Evolutionary conservation across 2,113 vertebrate genomes (phyloP).

Genomic region (Xyrauchen texanus): DNA sequence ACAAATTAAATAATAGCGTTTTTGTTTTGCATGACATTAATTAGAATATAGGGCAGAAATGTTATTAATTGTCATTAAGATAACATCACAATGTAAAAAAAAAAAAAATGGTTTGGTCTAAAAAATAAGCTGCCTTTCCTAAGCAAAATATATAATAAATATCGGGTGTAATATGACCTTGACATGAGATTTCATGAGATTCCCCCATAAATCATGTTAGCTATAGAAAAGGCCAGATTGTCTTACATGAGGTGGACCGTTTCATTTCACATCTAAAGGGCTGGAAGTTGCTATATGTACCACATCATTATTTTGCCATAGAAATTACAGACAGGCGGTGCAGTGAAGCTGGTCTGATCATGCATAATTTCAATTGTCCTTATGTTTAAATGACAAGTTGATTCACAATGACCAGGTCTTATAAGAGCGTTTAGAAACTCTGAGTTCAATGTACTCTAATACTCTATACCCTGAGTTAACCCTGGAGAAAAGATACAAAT

Average conservation of each 20-base stretch:
- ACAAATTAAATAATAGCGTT: no score
- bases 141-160: no score
- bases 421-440: no score
- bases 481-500: constrained; percentile 29
- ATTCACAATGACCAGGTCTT: constrained; percentile 40
- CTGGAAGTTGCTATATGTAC: constrained; percentile 69
- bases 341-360: constrained; percentile 12
- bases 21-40: no score
- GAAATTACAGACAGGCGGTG: neutral
- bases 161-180: no score
- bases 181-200: no score
- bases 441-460: no score
- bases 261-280: constrained; percentile 67
- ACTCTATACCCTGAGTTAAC: neutral
- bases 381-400: constrained; percentile 29
- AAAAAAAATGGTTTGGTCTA: no score
- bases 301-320: constrained; percentile 54
- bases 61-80: no score
- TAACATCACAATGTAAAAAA: no score
- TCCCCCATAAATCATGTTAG: neutral
- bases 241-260: constrained; percentile 32
- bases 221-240: constrained; percentile 34
- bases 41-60: no score
- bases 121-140: no score
- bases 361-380: neutral